Conservation (phyloP, 2,888 invertebrate genomes). For the Antheraea yamamai region DNA sequence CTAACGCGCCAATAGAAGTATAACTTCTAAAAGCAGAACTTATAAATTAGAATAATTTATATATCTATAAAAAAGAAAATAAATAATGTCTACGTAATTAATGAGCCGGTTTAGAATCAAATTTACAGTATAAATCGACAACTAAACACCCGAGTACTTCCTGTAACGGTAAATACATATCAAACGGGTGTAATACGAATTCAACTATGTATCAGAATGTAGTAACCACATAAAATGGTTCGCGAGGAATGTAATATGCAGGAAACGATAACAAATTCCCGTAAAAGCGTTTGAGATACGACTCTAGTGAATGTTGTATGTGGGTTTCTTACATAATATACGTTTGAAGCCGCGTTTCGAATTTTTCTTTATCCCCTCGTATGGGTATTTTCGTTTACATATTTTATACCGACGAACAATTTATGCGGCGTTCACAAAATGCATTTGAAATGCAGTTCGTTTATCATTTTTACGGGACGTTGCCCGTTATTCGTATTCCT, state of each 20-base stretch:
- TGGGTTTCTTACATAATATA: constrained; percentile 28
- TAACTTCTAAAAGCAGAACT: too few relatives aligned
- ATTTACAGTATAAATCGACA: not conserved
- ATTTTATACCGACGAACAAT: constrained; percentile 18
- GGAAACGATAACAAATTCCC: constrained; percentile 32
- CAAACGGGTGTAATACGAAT: constrained; percentile 4
- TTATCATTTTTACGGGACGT: not conserved
- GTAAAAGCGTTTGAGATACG: constrained; percentile 33
- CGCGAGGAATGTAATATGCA: constrained; percentile 14
- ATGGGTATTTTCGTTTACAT: constrained; percentile 23
- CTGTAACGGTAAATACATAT: constrained; percentile 4
- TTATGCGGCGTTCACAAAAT: constrained; percentile 2
- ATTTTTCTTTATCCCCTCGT: not conserved
- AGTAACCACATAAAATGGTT: constrained; percentile 25
- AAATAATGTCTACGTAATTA: not conserved
- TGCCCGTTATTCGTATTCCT: not conserved
- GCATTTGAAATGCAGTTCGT: constrained; percentile 7
- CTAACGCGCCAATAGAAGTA: too few relatives aligned
- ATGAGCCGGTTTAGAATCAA: not conserved
- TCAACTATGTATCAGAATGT: constrained; percentile 31
- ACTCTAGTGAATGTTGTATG: constrained; percentile 41
- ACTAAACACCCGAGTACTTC: not conserved
- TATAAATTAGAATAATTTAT: too few relatives aligned
- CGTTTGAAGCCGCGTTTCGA: not conserved
- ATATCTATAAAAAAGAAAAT: not conserved